Percentiles rank a stretch among this genome's conserved stretches.
phyloP scores from a whole-genome alignment of 2,888 invertebrate species.

The Brachypterus glaber region DNA sequence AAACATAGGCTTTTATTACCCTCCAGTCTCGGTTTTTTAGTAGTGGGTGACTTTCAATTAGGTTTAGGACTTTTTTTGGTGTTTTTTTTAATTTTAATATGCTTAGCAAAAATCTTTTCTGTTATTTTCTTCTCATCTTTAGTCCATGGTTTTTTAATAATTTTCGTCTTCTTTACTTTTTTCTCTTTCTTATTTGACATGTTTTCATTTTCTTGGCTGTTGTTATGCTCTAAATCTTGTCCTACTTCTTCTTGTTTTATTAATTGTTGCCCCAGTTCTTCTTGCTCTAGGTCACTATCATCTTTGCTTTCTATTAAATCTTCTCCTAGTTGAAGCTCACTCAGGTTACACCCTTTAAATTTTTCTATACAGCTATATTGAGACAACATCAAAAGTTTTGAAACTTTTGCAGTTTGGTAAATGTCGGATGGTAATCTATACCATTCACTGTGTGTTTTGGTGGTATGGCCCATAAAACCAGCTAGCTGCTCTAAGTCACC shows the following conservation, averaged over 20 bases:
- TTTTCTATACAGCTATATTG: conserved; percentile 9
- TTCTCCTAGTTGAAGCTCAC: conserved; percentile 7
- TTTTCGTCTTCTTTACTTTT: conserved; percentile 3
- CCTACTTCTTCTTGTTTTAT: no score
- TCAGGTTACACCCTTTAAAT: conserved; percentile 9
- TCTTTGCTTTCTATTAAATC: conserved; percentile 4
- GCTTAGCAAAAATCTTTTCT: conserved; percentile 5
- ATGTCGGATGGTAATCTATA: conserved; percentile 17
- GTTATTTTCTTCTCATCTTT: conserved; percentile 2
- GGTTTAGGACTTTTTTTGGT: no score
- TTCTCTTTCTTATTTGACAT: background rate
- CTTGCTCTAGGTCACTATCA: conserved; percentile 7
- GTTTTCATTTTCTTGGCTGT: no score
- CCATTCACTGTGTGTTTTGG: conserved; percentile 16
- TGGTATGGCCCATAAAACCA: conserved; percentile 19
- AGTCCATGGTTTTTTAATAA: background rate
- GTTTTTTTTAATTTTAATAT: no score
- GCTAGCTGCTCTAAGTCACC: conserved; percentile 17
- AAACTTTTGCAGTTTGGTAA: conserved; percentile 18
- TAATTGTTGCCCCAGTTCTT: no score
- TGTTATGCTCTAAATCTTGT: no score
- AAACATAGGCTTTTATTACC: no score
- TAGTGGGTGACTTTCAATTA: no score
- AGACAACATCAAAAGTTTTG: conserved; percentile 12
- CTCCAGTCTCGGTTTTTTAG: no score